Conservation (phyloP, 2,888 invertebrate genomes). For the Cancer borealis region DNA sequence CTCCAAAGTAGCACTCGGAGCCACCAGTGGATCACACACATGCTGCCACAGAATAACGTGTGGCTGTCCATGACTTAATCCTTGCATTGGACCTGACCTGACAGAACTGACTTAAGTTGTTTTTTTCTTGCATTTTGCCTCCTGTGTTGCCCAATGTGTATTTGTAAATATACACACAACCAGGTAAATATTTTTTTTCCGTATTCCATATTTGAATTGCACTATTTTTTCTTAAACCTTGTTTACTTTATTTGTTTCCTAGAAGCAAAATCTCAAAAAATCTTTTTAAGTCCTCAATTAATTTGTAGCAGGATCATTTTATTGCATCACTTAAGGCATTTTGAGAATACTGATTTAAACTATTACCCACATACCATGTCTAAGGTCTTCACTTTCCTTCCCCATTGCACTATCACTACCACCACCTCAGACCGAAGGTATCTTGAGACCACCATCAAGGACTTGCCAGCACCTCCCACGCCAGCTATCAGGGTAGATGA, state of each 20-base stretch:
- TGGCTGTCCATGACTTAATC: neutral
- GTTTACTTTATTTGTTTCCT: neutral
- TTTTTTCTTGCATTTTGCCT: neutral
- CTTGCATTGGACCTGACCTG: neutral
- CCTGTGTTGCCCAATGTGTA: neutral
- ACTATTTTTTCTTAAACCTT: neutral
- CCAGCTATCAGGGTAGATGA: constrained; percentile 71
- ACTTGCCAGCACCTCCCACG: constrained; percentile 74
- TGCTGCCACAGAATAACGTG: too few relatives aligned
- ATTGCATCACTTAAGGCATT: neutral
- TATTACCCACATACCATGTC: neutral
- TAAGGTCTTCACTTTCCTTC: neutral
- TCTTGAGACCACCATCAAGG: constrained; percentile 86
- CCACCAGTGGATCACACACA: neutral
- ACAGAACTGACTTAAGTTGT: neutral
- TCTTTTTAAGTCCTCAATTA: neutral
- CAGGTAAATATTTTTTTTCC: neutral
- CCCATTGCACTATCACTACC: constrained; percentile 18
- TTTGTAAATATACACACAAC: neutral
- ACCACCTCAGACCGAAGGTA: constrained; percentile 87
- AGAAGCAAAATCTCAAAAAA: neutral
- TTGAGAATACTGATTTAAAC: neutral
- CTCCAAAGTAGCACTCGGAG: neutral
- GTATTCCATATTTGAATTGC: neutral
- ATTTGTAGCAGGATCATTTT: neutral